A percentile compares a stretch with the other conserved stretches of the same genome.
These are phyloP conservation scores for Heterochromis multidens DNA, from an alignment of 2,113 vertebrate species.

Conservation along the genomic window DNA sequence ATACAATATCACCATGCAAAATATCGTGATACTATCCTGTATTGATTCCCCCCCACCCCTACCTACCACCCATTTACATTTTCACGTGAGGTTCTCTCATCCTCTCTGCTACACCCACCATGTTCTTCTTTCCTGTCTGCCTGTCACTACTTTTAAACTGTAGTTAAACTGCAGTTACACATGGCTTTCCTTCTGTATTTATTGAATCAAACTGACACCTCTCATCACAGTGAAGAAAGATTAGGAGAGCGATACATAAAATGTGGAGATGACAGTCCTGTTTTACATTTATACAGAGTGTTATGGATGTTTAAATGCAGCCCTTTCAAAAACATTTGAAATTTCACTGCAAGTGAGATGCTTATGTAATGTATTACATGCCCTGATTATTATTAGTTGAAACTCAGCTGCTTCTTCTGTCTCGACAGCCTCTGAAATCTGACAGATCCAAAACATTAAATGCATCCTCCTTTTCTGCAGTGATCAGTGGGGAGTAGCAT, in stretches of 20 bases:
- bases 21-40: too few relatives aligned
- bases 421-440: background rate
- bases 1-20: background rate
- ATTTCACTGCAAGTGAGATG: background rate
- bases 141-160: background rate
- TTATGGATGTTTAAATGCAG: background rate
- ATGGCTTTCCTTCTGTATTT: background rate
- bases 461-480: background rate
- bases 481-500: background rate
- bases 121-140: background rate
- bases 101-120: background rate
- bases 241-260: background rate
- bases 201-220: background rate
- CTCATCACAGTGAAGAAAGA: background rate
- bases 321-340: background rate
- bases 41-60: background rate
- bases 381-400: background rate
- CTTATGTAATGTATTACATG: background rate
- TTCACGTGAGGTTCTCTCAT: background rate
- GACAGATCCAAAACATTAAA: background rate
- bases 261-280: background rate
- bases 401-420: background rate
- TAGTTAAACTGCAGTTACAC: background rate
- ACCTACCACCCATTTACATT: background rate
- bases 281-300: background rate